phyloP scores from a whole-genome alignment of 2,113 vertebrate genomes.

The Limnothrissa miodon region DNA sequence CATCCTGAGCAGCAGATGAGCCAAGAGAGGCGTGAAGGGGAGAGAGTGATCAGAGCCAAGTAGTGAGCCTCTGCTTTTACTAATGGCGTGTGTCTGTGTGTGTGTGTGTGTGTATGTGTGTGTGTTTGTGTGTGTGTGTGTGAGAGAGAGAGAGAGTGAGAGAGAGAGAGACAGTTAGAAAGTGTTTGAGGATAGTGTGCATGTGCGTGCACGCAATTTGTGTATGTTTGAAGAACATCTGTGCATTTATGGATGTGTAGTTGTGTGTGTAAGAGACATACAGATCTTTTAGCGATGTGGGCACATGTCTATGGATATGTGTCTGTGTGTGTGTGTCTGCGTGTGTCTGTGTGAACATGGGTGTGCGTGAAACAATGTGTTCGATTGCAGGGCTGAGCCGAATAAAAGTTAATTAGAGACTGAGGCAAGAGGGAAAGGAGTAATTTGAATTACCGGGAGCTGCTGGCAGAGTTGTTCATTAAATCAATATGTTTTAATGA shows the following conservation, averaged over 20 bases:
- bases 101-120: not conserved
- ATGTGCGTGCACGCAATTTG: not conserved
- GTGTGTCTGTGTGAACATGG: not conserved
- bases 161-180: too few relatives aligned
- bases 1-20: not conserved
- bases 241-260: not conserved
- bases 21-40: conserved; percentile 10
- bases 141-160: too few relatives aligned
- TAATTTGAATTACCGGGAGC: not conserved
- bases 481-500: conserved; percentile 13
- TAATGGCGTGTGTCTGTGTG: not conserved
- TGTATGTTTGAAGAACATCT: not conserved
- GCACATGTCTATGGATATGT: too few relatives aligned
- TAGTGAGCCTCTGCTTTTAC: not conserved
- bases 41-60: not conserved
- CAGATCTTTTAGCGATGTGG: too few relatives aligned
- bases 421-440: not conserved
- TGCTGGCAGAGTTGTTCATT: not conserved
- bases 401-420: not conserved
- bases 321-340: not conserved
- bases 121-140: not conserved
- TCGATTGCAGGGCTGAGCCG: not conserved
- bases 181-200: not conserved
- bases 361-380: not conserved
- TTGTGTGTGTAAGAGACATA: too few relatives aligned